A percentile compares a stretch with the other conserved stretches of the same genome.
Evolutionary conservation across 2,888 invertebrate genomes (phyloP).

Genomic region (Masnerella sp.): DNA sequence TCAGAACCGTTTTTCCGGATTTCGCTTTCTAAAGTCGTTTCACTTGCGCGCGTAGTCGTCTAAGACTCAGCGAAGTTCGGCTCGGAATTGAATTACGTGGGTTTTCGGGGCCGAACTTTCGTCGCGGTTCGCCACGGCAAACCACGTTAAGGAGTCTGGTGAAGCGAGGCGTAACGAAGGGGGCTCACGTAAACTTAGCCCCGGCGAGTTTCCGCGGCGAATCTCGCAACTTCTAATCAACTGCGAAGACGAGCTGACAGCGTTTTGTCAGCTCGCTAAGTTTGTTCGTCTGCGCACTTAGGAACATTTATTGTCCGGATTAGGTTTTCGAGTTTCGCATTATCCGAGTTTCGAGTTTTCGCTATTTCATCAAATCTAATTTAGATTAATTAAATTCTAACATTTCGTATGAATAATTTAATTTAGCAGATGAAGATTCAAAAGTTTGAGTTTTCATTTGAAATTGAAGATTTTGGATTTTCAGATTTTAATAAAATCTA

Average conservation of each 20-base stretch:
- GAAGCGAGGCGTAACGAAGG: constrained; percentile 25
- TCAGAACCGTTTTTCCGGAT: not conserved
- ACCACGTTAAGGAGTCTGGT: constrained; percentile 29
- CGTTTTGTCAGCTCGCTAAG: not conserved
- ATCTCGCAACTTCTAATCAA: not conserved
- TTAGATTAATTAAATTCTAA: too few relatives aligned
- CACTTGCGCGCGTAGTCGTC: not conserved
- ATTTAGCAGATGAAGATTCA: too few relatives aligned
- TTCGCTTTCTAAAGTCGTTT: not conserved
- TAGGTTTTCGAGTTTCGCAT: too few relatives aligned
- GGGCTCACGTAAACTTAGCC: constrained; percentile 15
- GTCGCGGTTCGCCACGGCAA: constrained; percentile 17
- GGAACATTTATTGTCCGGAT: too few relatives aligned
- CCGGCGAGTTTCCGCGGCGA: not conserved
- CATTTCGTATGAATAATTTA: too few relatives aligned
- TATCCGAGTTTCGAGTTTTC: too few relatives aligned
- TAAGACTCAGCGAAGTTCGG: constrained; percentile 13
- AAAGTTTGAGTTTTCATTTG: not conserved
- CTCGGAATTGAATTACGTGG: constrained; percentile 30
- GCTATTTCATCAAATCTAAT: too few relatives aligned
- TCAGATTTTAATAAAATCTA: not conserved
- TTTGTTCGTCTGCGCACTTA: not conserved
- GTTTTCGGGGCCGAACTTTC: constrained; percentile 25
- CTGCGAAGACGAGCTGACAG: not conserved
- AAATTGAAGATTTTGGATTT: not conserved